Evolutionary conservation across 2,113 vertebrate species (phyloP), one percentile per base, ranked within the genome.

Genomic region (Malurus alboscapulatus): DNA sequence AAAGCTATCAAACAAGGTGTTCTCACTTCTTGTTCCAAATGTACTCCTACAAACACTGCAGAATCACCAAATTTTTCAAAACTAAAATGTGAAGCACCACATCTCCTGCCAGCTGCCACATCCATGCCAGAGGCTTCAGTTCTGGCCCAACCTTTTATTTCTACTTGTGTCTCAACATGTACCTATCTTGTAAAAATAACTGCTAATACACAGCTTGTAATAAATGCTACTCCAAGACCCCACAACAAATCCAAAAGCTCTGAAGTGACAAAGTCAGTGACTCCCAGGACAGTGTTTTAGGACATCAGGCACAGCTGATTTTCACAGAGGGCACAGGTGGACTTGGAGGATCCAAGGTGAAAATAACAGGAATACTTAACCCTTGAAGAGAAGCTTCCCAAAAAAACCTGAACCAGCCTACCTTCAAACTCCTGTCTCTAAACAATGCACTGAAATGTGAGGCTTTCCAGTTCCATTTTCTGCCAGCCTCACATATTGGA

Each of bases 121-220:
- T 21, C 72, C 53, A 48, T 36, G 34, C 34, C 17, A 57, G 45
- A 18, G 47, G 14, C 55, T 77, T 34, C 1, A 71, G 40, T 22
- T 69, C 61, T 84, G 57, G 40, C 26, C 18, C 36, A 47, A 13
- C 14, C 15, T 57, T 38, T 36, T 13, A 57, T 22, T 67, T 66
- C 83, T 63, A 7, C 10, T 74, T 5, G 0, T 19, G 24, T 17
- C 63, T 67, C 63, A 51, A 12, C 8, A 24, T 1, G 0, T 6
- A 54, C 9, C 32, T 40, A 27, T 34, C 83, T 85, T 12, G 10
- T 44, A 72, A 75, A 76, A 77, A 8, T 21, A 62, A 62, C 25
- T 30, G 11, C 40, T 36, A 63, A 48, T 19, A 55, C 7, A 75
- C 36, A 61, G 10, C 17, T 30, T 62, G 17, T n/a, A 63, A 61